Conservation (phyloP, 2,888 invertebrate species). For the Tachina grossa region DNA sequence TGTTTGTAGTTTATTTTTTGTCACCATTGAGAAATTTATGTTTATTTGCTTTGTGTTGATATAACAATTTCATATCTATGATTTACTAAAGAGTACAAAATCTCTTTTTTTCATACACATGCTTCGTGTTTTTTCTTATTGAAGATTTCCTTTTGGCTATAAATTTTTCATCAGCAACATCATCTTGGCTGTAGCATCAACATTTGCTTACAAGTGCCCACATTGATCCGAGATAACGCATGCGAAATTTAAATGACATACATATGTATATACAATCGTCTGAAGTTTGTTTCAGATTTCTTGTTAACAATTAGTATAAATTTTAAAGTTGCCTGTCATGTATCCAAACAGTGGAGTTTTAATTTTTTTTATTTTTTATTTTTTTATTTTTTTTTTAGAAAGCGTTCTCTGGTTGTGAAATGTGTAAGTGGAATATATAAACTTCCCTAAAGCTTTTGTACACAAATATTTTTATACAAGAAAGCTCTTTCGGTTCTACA, state of each 20-base stretch:
- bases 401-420: constrained; percentile 50
- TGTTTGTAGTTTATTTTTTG: constrained; percentile 33
- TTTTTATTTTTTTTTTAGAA: neutral
- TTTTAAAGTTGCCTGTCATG: constrained; percentile 13
- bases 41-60: constrained; percentile 35
- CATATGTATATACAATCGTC: constrained; percentile 6
- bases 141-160: constrained; percentile 49
- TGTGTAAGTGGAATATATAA: neutral
- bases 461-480: neutral
- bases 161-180: constrained; percentile 65
- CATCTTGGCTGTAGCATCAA: constrained; percentile 44
- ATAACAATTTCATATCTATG: constrained; percentile 46
- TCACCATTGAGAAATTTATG: constrained; percentile 60
- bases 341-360: neutral
- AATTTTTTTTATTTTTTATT: too few relatives aligned
- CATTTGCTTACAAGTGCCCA: constrained; percentile 63
- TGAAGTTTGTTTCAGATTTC: neutral
- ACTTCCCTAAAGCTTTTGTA: constrained; percentile 48
- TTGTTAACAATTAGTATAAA: constrained; percentile 56
- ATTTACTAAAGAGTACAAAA: constrained; percentile 24
- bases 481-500: constrained; percentile 63
- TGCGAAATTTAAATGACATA: constrained; percentile 43
- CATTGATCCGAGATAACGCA: constrained; percentile 63
- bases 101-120: neutral
- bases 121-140: constrained; percentile 2